Conservation (phyloP, 2,797 vertebrate genomes). For the Peromyscus aztecus region DNA sequence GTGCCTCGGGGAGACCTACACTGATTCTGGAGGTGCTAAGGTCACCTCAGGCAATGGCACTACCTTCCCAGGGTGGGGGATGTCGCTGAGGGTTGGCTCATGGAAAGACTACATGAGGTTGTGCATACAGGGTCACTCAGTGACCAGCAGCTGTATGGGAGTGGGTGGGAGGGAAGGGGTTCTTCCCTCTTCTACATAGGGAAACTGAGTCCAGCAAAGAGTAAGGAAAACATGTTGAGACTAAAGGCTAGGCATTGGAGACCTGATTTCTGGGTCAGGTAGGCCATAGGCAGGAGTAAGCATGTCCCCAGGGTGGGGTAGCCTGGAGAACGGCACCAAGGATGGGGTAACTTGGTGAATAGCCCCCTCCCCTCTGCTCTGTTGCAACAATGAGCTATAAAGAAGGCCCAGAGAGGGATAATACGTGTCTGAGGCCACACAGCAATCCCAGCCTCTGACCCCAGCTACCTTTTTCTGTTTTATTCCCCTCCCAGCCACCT, state of each 20-base stretch:
- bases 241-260: background rate
- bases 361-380: background rate
- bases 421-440: background rate
- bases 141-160: background rate
- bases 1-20: background rate
- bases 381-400: background rate
- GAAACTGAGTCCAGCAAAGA: background rate
- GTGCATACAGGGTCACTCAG: fast-evolving
- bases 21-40: background rate
- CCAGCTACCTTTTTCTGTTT: background rate
- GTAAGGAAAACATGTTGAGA: background rate
- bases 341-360: too few species aligned
- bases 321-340: background rate
- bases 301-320: background rate
- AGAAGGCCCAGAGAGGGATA: background rate
- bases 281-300: background rate
- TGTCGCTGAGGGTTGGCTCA: background rate
- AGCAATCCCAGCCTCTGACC: background rate
- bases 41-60: background rate
- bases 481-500: background rate
- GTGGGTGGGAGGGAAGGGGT: background rate
- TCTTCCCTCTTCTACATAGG: background rate
- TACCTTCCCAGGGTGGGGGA: background rate
- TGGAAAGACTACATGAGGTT: background rate
- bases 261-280: background rate